phyloP scores from a whole-genome alignment of 2,113 vertebrate genomes.

The Dermatemys mawii region DNA sequence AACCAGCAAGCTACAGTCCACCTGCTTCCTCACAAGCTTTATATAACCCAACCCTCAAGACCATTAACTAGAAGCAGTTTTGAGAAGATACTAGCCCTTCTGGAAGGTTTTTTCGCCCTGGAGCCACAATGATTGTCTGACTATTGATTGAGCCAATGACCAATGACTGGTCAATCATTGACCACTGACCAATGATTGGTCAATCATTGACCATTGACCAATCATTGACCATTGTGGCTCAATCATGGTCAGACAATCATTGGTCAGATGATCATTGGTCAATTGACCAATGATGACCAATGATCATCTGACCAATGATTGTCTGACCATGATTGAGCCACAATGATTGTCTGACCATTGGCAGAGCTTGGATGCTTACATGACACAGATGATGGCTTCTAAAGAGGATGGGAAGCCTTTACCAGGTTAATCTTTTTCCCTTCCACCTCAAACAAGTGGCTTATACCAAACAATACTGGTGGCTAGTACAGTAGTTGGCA shows the following conservation, averaged over 20 bases:
- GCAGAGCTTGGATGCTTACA: neutral
- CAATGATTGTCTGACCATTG: neutral
- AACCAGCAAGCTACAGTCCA: neutral
- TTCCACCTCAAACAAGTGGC: neutral
- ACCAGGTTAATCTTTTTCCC: neutral
- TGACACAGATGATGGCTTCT: neutral
- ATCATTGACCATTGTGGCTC: too few species aligned
- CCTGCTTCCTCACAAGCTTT: neutral
- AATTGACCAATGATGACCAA: too few species aligned
- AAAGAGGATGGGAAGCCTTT: rapidly evolving
- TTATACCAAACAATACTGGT: rapidly evolving
- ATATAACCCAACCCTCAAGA: neutral
- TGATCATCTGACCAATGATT: too few species aligned
- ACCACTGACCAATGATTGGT: too few species aligned
- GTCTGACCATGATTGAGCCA: too few species aligned
- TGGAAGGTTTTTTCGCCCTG: neutral
- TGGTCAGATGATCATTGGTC: too few species aligned
- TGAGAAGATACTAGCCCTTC: neutral
- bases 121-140: neutral
- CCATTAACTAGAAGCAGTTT: neutral
- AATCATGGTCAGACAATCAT: too few species aligned
- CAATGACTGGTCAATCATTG: too few species aligned
- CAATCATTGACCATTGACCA: too few species aligned
- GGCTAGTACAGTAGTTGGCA: neutral
- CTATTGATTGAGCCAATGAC: too few species aligned